Evolutionary conservation across 2,888 invertebrate genomes (phyloP).

Genomic region (Diplazon laetatorius): DNA sequence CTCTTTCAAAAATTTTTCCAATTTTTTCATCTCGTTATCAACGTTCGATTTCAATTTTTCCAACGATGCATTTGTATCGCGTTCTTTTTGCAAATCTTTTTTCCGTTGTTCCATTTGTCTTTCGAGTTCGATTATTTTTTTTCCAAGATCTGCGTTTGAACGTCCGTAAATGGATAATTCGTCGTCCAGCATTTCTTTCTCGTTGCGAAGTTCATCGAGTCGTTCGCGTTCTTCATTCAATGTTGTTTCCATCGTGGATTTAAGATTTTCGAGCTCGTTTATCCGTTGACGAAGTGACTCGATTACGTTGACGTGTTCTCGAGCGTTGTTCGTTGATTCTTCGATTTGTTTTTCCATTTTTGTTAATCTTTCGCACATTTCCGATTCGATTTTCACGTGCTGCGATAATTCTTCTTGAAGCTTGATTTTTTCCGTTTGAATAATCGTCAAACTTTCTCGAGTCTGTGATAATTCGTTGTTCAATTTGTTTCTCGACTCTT

Average conservation of each 20-base stretch:
- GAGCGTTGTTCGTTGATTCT: conserved; percentile 33
- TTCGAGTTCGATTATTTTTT: conserved; percentile 4
- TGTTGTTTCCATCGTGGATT: conserved; percentile 26
- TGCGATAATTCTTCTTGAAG: conserved; percentile 37
- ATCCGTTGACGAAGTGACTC: neutral
- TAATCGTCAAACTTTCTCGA: neutral
- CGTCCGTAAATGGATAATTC: conserved; percentile 18
- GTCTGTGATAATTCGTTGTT: conserved; percentile 4
- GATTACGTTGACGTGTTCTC: conserved; percentile 58
- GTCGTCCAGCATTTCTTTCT: conserved; percentile 37
- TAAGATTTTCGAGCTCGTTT: conserved; percentile 24
- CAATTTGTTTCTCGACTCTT: neutral
- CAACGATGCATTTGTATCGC: neutral
- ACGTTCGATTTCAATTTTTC: neutral
- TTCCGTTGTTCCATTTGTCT: neutral
- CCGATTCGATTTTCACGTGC: neutral
- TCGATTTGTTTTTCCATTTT: conserved; percentile 38
- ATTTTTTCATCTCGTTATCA: neutral
- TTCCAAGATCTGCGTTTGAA: conserved; percentile 18
- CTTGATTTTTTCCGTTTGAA: conserved; percentile 18
- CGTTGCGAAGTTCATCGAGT: conserved; percentile 15
- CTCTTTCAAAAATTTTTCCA: conserved; percentile 6
- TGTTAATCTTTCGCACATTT: conserved; percentile 32
- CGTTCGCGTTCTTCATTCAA: conserved; percentile 17
- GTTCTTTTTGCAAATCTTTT: neutral